Evolutionary conservation across 2,113 vertebrate genomes (phyloP), one percentile per base, ranked within the genome.

Genomic region (Origma solitaria): DNA sequence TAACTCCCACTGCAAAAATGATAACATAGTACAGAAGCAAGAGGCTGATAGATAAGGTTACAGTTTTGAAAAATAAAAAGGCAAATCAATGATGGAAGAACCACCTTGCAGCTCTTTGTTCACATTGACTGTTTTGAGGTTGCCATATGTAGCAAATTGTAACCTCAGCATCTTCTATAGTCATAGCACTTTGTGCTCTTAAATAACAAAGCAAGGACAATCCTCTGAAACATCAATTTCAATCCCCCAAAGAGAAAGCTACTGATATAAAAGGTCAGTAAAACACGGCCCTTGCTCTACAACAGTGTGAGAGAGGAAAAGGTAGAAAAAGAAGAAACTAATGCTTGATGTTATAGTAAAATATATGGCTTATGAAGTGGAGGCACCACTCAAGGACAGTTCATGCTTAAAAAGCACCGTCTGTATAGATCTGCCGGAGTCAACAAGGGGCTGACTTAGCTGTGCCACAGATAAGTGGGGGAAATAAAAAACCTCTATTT

Each of bases 161-260:
- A 87, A 86, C 75, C 78, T 91, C 87, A 87, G 81, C 82, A 83
- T 95, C 86, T 90, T 96, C 82, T 79, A 11, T n/a, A 84, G 62
- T 81, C 90, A 25, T 27, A 40, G 40, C 56, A 57, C 44, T 96
- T 89, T 5, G 11, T 90, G 51, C 78, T 94, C 64, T 82, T 69
- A 87, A 82, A 92, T 75, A 96, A 85, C 75, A 95, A 71, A 91
- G 77, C 90, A 92, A 97, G 69, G 86, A 71, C 77, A 60, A 7
- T 57, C 45, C 64, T 87, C 60, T 83, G 84, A 90, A 96, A 94
- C 76, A 89, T 94, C 91, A 88, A 89, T 96, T 96, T 85, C 84
- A 95, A 64, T 92, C 66, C 88, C 84, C 71, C 30, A 71, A 78
- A 89, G 84, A 88, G 81, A 95, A 90, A 94, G 15, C 54, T 82